Percentiles rank a stretch among this genome's conserved stretches.
phyloP scores from a whole-genome alignment of 2,113 vertebrate species.

The Daboia siamensis region DNA sequence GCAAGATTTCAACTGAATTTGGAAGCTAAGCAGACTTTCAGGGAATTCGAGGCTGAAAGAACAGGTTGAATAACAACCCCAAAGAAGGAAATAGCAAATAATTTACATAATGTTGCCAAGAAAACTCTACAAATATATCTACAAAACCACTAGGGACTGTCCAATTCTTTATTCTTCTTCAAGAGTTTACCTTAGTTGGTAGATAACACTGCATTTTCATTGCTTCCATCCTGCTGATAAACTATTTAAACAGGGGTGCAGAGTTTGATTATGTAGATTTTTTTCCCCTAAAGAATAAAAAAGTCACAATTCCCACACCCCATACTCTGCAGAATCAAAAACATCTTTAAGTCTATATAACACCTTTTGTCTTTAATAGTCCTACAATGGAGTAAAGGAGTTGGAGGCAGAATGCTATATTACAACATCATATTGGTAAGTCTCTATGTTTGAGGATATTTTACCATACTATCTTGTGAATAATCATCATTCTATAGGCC shows the following conservation, averaged over 20 bases:
- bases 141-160: not conserved
- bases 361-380: not conserved
- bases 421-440: not conserved
- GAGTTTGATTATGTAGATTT: not conserved
- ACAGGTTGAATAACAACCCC: not conserved
- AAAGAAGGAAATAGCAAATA: not conserved
- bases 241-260: not conserved
- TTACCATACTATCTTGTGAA: not conserved
- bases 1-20: not conserved
- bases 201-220: not conserved
- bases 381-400: not conserved
- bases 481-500: slow-evolving; percentile 7
- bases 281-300: not conserved
- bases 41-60: not conserved
- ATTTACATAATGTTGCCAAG: not conserved
- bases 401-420: not conserved
- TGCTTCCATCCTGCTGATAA: not conserved
- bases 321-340: not conserved
- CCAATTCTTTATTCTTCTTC: not conserved
- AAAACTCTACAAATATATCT: not conserved
- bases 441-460: not conserved
- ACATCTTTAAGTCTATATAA: not conserved
- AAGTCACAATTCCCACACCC: not conserved
- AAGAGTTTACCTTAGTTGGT: not conserved
- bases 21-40: not conserved